Evolutionary conservation across 2,797 vertebrate genomes (phyloP), one percentile per base, ranked within the genome.

Genomic region (Mionectes olivaceus): DNA sequence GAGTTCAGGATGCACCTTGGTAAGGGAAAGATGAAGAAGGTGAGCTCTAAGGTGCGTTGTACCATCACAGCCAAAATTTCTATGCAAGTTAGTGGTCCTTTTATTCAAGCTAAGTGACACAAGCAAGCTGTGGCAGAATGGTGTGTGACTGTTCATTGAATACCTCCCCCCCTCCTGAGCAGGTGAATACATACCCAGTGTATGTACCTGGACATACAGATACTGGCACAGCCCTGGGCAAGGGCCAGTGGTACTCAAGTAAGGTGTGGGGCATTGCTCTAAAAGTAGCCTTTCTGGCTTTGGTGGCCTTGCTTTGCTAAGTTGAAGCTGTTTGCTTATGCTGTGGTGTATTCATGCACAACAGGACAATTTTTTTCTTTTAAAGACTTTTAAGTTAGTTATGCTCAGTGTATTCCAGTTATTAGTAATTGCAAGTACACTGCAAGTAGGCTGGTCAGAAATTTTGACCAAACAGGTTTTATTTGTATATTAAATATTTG

Each of bases 21-120:
- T 35, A 17, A 35, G 16, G 46, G 32, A 12, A 70, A 57, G 64
- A n/a, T 15, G 22, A 52, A 73, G 55, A 17, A 71, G 33, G 3
- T 27, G 46, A 79, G 19, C 7, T 70, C 35, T 35, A 55, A 61
- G n/a, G 25, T 35, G 32, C 0, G 0, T 6, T 16, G 32, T 15
- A 77, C 47, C 35, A 13, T 11, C 4, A 5, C 25, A 78, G 35
- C 37, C 53, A 67, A 46, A 82, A 49, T 5, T n/a, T 16, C 24
- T 10, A 2, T 24, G 16, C 21, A 9, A 37, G 50, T 0, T 33
- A 75, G 13, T 0, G 1, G 5, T 2, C 27, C 37, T 70, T 83
- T 30, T 19, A 18, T 11, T 68, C 43, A 57, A 71, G 56, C 15
- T 19, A 46, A 57, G 35, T 10, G 63, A 21, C 8, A 2, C 5